Base-by-base conservation (phyloP, 2,113 vertebrate species). In the Mesitornis unicolor region DNA sequence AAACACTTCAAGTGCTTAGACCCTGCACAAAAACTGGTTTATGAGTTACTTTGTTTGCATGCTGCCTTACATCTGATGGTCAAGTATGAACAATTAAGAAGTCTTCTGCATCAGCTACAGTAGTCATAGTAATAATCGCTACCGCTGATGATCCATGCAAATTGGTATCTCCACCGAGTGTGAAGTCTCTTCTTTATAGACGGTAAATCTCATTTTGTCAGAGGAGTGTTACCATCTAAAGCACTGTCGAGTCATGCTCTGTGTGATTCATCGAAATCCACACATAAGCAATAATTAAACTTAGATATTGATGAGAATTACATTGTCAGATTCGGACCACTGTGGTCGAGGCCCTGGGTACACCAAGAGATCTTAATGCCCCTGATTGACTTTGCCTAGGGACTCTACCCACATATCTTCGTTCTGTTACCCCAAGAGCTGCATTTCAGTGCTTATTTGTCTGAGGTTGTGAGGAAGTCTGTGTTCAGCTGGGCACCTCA, bases 261-360 rank as follows among this genome's bases (percentile, higher is more conserved):
- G 0, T 51, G 25, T 73, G 73, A 83, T 33, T 73, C 36, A 45
- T 29, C 2, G 4, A 87, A 73, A 82, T 48, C 51, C 20, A 54
- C 28, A 16, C 33, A 6, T 14, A 42, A 3, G 28, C 36, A 48
- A 43, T 71, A 77, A 61, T 38, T 67, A 67, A 78, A 42, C 12
- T 15, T 10, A 69, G 28, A 9, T 57, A 26, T 54, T 60, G 82
- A 71, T 22, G 25, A 11, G 6, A 29, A 42, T 65, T 51, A 38
- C 6, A 1, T 11, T 36, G 31, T 13, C 63, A 64, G 43, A n/a
- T 38, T 64, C 28, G 10, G 25, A 28, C 29, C 21, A 18, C 21
- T 21, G 16, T 22, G 28, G 22, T 54, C 0, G 0, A n/a, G 8
- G 16, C 24, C 35, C 14, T 26, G 7, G 14, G 9, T 43, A 12